Evolutionary conservation across 2,113 vertebrate species (phyloP).

Genomic region (Xyrauchen texanus): DNA sequence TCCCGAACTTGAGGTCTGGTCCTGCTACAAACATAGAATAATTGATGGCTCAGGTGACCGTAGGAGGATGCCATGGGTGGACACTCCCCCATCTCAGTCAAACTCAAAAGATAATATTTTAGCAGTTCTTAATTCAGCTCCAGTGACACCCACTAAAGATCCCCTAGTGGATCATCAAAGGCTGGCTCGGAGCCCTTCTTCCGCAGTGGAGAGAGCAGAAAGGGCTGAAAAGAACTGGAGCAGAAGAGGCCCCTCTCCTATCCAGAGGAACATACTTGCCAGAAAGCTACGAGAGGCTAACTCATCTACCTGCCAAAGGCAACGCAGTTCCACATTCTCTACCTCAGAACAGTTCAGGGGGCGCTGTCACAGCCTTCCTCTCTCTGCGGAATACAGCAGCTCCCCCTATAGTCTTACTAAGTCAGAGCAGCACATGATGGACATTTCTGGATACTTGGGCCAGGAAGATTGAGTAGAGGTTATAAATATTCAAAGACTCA

Average conservation of each 20-base stretch:
- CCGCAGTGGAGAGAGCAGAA: conserved; percentile 61
- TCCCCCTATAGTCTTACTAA: conserved; percentile 85
- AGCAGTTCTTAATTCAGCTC: conserved; percentile 46
- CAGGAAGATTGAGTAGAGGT: conserved; percentile 77
- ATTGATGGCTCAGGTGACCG: conserved; percentile 48
- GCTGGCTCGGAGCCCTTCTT: conserved; percentile 24
- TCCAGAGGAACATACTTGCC: conserved; percentile 77
- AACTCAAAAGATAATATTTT: conserved; percentile 55
- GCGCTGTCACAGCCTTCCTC: conserved; percentile 84
- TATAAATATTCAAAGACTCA: conserved; percentile 76
- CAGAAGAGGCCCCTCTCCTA: conserved; percentile 83
- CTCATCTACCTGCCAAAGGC: conserved; percentile 66
- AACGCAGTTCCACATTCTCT: conserved; percentile 75
- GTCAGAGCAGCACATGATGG: conserved; percentile 86
- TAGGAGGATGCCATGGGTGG: conserved; percentile 57
- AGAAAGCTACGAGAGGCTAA: conserved; percentile 79
- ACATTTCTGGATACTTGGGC: conserved; percentile 83
- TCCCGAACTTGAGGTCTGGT: conserved; percentile 69
- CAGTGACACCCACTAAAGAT: conserved; percentile 61
- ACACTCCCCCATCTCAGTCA: conserved; percentile 41
- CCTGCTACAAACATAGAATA: conserved; percentile 60
- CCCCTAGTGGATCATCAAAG: conserved; percentile 52
- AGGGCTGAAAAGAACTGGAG: conserved; percentile 79
- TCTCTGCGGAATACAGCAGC: conserved; percentile 78
- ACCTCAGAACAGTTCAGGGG: conserved; percentile 76